Evolutionary conservation across 2,888 invertebrate genomes (phyloP), one percentile per base, ranked within the genome.

Genomic region (Epirrita christyi): DNA sequence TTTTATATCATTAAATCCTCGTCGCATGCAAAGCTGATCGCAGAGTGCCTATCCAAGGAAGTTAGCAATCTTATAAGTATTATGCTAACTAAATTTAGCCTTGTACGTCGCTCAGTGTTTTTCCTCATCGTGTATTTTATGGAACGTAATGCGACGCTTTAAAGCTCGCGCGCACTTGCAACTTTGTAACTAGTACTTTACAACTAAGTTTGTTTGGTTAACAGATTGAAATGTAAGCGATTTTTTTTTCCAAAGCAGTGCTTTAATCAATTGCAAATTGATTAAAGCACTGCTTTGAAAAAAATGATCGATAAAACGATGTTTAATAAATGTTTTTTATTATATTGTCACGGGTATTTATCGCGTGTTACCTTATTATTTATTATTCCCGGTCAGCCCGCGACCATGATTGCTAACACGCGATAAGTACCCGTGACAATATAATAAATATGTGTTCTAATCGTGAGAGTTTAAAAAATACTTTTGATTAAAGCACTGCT

Each of bases 21-120:
- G 61, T 61, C 62, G 62, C 61, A 67, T 63, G 69, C 64, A 61
- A 64, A 56, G 55, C 21, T 21, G 21, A 60, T 56, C 29, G 51
- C 49, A 58, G 61, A 68, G 68, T 70, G 64, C 65, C 68, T 73
- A 67, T 68, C 66, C 61, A 61, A 60, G 51, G 47, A 69, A 74
- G 68, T 76, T 76, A 65, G 57, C 71, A 65, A 72, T 76, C 71
- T 72, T 73, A 71, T 66, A 64, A 68, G 72, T 71, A 70, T 74
- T 71, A 74, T 67, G 68, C 68, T 73, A 72, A 76, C 65, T 67
- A 72, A 70, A 72, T 75, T 75, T 74, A 54, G 67, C 48, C 52
- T 64, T 45, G 41, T 48, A 44, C 44, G 70, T 63, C 56, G 46
- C 50, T 45, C 48, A 40, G 46, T 44, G 52, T 59, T 59, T 59